Percentiles rank a stretch among this genome's conserved stretches.
Evolutionary conservation across 1,140 invertebrate species (phyloP).

Genomic region (Pinna nobilis): DNA sequence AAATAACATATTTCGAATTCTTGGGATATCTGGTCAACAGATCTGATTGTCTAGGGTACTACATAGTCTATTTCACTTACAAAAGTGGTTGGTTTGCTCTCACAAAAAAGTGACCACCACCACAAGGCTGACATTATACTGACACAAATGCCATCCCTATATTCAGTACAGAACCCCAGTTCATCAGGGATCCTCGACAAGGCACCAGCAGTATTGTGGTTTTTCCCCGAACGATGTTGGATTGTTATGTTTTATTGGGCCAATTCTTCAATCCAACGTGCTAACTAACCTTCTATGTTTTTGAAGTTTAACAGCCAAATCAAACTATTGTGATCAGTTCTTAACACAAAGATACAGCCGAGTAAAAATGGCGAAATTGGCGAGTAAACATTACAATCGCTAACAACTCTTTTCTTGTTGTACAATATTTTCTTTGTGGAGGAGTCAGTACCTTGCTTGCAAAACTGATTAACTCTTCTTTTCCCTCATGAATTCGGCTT

Average conservation of each 20-base stretch:
- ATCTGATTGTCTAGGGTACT: slow-evolving; percentile 1
- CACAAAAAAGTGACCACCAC: slow-evolving; percentile 31
- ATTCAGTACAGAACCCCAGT: not conserved
- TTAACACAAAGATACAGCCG: slow-evolving; percentile 42
- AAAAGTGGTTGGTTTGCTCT: slow-evolving; percentile 15
- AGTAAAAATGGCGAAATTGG: slow-evolving; percentile 22
- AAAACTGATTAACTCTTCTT: slow-evolving; percentile 36
- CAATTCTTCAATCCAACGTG: slow-evolving; percentile 56
- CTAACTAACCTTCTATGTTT: slow-evolving; percentile 45
- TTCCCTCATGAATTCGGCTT: slow-evolving; percentile 43
- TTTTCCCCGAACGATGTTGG: slow-evolving; percentile 41
- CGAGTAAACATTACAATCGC: slow-evolving; percentile 6
- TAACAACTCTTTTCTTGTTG: slow-evolving; percentile 42
- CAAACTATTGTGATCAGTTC: slow-evolving; percentile 42
- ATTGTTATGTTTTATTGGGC: slow-evolving; percentile 40
- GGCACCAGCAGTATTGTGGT: slow-evolving; percentile 54
- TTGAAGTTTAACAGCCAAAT: slow-evolving; percentile 34
- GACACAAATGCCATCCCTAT: not conserved
- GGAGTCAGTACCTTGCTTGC: slow-evolving; percentile 16
- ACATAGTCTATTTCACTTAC: slow-evolving; percentile 42
- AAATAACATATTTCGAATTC: not conserved
- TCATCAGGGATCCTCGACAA: slow-evolving; percentile 24
- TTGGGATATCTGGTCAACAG: not conserved
- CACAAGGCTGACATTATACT: slow-evolving; percentile 23
- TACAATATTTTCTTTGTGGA: slow-evolving; percentile 47